Evolutionary conservation across 2,888 invertebrate species (phyloP).

Genomic region (Orthosia gracilis): DNA sequence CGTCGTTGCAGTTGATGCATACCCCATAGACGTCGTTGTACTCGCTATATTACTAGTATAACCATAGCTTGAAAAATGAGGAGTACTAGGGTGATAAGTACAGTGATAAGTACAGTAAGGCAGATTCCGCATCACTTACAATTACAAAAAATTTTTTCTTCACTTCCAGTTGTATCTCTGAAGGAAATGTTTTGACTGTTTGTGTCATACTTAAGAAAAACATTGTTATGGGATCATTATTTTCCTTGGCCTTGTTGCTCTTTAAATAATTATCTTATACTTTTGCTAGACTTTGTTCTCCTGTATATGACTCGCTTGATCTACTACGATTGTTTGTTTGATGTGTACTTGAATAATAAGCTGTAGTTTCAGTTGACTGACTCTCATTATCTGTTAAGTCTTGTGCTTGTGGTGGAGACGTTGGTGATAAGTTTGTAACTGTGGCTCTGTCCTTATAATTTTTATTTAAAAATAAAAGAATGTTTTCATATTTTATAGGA

Average conservation of each 20-base stretch:
- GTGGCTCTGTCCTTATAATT: conserved; percentile 39
- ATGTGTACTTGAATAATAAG: conserved; percentile 41
- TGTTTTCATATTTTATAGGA: conserved; percentile 39
- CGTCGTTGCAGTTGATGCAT: conserved; percentile 36
- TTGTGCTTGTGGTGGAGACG: conserved; percentile 43
- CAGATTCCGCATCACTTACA: conserved; percentile 42
- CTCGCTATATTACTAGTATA: conserved; percentile 34
- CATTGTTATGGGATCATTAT: conserved; percentile 47
- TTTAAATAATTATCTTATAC: conserved; percentile 45
- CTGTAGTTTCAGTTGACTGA: conserved; percentile 44
- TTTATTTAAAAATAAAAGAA: conserved; percentile 38
- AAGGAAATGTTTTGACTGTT: conserved; percentile 39
- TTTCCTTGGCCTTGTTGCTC: conserved; percentile 45
- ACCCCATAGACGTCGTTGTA: conserved; percentile 38
- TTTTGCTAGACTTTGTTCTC: conserved; percentile 40
- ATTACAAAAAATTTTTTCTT: conserved; percentile 32
- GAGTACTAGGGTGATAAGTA: conserved; percentile 46
- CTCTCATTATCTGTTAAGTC: conserved; percentile 43
- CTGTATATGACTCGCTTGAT: conserved; percentile 38
- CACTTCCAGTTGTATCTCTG: conserved; percentile 38
- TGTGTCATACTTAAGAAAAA: conserved; percentile 40
- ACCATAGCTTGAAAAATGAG: conserved; percentile 49
- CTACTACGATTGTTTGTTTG: conserved; percentile 39
- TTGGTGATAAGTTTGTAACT: conserved; percentile 45
- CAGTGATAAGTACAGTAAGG: conserved; percentile 40